phyloP scores from a whole-genome alignment of 2,797 vertebrate species.

The Sylvia borin region DNA sequence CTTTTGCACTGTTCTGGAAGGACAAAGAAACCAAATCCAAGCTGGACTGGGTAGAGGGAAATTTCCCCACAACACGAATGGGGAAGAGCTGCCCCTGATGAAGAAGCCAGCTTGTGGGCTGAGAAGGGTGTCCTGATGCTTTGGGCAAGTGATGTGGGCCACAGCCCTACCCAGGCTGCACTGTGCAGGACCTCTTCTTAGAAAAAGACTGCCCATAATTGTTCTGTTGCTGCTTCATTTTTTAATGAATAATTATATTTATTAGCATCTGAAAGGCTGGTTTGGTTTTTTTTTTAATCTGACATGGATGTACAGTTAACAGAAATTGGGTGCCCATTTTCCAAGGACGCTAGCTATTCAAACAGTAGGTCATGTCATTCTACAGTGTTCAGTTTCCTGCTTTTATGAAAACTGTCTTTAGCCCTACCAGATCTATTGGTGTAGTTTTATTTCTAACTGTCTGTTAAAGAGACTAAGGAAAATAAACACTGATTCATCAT shows the following conservation, averaged over 20 bases:
- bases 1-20: background rate
- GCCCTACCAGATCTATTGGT: background rate
- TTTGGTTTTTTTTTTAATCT: background rate
- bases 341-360: background rate
- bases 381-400: background rate
- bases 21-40: background rate
- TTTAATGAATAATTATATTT: background rate
- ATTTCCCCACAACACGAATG: background rate
- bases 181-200: background rate
- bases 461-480: background rate
- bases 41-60: background rate
- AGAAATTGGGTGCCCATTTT: background rate
- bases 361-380: background rate
- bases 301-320: background rate
- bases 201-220: background rate
- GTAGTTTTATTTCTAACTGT: background rate
- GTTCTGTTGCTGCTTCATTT: background rate
- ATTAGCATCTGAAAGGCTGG: background rate
- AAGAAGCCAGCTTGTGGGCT: rapidly evolving
- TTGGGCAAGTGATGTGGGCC: background rate
- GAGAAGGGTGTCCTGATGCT: background rate
- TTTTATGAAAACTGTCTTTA: background rate
- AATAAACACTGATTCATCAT: background rate
- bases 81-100: background rate
- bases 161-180: background rate